Evolutionary conservation across 2,888 invertebrate species (phyloP).

Genomic region (Tortrix viridana): DNA sequence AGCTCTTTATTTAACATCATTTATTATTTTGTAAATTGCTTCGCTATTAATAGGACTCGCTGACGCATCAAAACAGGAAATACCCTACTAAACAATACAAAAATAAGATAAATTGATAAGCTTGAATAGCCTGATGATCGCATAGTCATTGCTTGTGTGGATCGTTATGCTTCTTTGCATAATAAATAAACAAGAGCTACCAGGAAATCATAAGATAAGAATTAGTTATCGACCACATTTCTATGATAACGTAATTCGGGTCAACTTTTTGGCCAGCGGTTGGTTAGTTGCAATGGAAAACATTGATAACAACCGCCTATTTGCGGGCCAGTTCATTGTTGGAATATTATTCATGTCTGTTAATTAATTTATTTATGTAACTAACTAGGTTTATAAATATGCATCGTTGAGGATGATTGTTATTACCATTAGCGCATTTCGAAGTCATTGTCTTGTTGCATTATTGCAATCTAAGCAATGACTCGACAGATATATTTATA

Average conservation of each 20-base stretch:
- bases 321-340: conserved; percentile 9
- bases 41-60: neutral
- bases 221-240: conserved; percentile 14
- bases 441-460: conserved; percentile 22
- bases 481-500: too few species aligned
- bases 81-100: conserved; percentile 3
- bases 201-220: conserved; percentile 8
- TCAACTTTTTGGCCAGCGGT: conserved; percentile 20
- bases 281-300: conserved; percentile 5
- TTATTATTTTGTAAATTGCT: neutral
- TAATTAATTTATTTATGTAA: conserved; percentile 23
- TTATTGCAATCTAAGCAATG: neutral
- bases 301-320: conserved; percentile 17
- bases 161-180: conserved; percentile 12
- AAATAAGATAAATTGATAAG: conserved; percentile 24
- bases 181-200: conserved; percentile 23
- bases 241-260: conserved; percentile 26
- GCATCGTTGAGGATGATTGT: conserved; percentile 18
- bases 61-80: neutral
- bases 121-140: conserved; percentile 2
- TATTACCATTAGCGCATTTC: conserved; percentile 14
- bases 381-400: conserved; percentile 23
- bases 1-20: neutral
- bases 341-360: conserved; percentile 8
- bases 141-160: conserved; percentile 22